phyloP scores from a whole-genome alignment of 2,888 invertebrate genomes.

The Nymphalis polychloros region DNA sequence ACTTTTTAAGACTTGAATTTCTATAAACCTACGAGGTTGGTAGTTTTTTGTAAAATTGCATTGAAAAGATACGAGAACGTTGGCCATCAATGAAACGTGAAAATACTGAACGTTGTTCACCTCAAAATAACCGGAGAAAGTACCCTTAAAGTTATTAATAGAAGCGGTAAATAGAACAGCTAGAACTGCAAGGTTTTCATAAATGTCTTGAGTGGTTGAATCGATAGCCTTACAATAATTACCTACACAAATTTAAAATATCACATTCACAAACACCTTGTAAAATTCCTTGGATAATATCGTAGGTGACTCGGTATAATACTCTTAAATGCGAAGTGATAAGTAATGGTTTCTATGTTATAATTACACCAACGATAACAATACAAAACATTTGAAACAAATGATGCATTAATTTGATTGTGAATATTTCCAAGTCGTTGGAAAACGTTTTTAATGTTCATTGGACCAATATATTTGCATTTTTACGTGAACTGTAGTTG shows the following conservation, averaged over 20 bases:
- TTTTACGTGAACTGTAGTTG: slow-evolving; percentile 4
- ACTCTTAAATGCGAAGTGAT: not conserved
- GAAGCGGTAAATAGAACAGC: not conserved
- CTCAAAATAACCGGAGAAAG: too few species aligned
- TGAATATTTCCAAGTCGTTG: not conserved
- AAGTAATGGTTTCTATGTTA: not conserved
- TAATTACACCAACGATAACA: not conserved
- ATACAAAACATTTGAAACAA: too few species aligned
- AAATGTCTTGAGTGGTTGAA: not conserved
- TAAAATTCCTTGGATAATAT: slow-evolving; percentile 18
- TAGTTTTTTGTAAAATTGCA: too few species aligned
- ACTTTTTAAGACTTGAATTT: too few species aligned
- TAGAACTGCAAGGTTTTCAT: slow-evolving; percentile 14
- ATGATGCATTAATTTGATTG: too few species aligned
- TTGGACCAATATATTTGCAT: not conserved
- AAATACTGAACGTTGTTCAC: too few species aligned
- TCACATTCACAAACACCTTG: slow-evolving; percentile 19
- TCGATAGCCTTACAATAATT: slow-evolving; percentile 19
- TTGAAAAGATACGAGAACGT: not conserved
- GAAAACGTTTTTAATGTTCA: not conserved
- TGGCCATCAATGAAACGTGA: not conserved
- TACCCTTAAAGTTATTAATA: not conserved
- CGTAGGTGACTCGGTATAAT: slow-evolving; percentile 9
- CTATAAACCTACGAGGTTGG: too few species aligned
- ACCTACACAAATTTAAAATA: slow-evolving; percentile 17